Evolutionary conservation across 1,140 invertebrate genomes (phyloP).

Genomic region (Batillaria attramentaria): DNA sequence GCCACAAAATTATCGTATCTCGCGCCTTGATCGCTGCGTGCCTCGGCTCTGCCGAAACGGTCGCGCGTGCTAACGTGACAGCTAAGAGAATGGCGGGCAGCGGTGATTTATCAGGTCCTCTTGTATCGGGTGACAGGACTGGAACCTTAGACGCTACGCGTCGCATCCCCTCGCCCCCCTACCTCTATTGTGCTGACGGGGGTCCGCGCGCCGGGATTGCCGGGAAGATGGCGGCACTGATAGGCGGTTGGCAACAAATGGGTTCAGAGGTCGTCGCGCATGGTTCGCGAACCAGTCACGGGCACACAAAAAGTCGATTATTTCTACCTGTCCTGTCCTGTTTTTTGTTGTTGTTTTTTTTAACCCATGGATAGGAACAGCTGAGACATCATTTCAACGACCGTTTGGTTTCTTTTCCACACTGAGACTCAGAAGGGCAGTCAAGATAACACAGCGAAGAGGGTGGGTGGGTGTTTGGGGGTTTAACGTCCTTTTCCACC

Average conservation of each 20-base stretch:
- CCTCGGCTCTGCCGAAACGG: background rate
- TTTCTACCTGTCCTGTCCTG: no score
- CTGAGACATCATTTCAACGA: no score
- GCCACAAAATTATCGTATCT: background rate
- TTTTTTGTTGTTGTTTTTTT: no score
- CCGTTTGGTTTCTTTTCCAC: no score
- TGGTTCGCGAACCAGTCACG: no score
- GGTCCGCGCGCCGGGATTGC: background rate
- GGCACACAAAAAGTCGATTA: no score
- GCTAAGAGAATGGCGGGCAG: background rate
- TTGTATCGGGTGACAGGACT: background rate
- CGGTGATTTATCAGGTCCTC: constrained; percentile 6
- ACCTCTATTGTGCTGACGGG: constrained; percentile 13
- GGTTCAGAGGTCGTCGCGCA: constrained; percentile 13
- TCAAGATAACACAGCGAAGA: no score
- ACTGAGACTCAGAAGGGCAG: no score
- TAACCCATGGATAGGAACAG: no score
- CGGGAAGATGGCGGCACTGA: constrained; percentile 7
- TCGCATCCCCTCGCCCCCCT: background rate
- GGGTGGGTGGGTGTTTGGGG: no score
- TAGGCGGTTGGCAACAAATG: background rate
- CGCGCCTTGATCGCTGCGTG: background rate
- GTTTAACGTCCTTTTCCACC: no score
- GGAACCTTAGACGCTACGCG: constrained; percentile 8
- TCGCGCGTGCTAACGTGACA: background rate